Conservation (phyloP, 37 sponge, comb jelly and placozoan species). For the Cliona cf. orientalis region DNA sequence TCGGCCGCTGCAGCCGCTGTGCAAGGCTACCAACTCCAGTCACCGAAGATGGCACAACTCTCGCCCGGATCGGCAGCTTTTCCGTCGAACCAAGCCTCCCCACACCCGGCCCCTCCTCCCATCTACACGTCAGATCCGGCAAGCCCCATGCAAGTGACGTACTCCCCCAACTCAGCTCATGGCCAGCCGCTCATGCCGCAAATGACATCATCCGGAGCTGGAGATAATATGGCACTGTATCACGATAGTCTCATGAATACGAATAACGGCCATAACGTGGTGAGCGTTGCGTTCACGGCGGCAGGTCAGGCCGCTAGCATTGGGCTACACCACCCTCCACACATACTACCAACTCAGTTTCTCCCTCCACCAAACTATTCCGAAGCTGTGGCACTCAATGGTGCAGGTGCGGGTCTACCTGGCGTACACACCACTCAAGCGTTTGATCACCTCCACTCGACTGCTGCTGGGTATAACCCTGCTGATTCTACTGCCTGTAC, state of each 20-base stretch:
- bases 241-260: no score
- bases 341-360: slow-evolving; percentile 6
- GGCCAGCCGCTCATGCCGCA: no score
- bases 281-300: no score
- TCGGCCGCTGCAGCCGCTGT: background rate
- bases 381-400: slow-evolving; percentile 1
- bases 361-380: slow-evolving; percentile 34
- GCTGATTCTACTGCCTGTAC: no score
- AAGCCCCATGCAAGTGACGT: slow-evolving; percentile 51
- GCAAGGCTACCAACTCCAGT: slow-evolving; percentile 14
- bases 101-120: no score
- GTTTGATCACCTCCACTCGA: no score
- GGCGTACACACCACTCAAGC: background rate
- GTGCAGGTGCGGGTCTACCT: no score
- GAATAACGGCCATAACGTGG: no score
- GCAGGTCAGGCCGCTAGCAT: background rate
- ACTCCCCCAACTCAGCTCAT: no score
- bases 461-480: no score
- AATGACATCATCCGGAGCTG: no score
- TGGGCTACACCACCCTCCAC: background rate
- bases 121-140: slow-evolving; percentile 20
- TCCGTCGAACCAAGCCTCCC: slow-evolving; percentile 5
- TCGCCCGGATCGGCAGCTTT: background rate
- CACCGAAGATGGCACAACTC: slow-evolving; percentile 26
- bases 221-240: no score